Conservation (phyloP, 2,113 vertebrate genomes). For the Chroicocephalus ridibundus region DNA sequence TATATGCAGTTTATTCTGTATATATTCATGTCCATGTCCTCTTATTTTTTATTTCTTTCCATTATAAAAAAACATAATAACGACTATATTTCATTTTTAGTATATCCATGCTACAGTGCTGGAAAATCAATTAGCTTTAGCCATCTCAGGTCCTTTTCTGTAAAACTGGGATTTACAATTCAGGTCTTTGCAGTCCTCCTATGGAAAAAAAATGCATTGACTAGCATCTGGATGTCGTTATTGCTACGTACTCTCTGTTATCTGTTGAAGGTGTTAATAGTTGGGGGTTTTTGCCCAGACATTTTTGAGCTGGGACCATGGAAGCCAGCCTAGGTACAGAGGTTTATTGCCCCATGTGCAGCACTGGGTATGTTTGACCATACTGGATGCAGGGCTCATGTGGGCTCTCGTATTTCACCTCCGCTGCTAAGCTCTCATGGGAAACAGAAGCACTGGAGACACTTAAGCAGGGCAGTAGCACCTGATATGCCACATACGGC, state of each 20-base stretch:
- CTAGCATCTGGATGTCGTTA: background rate
- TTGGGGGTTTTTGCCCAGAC: background rate
- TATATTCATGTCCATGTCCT: background rate
- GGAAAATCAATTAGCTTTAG: conserved; percentile 46
- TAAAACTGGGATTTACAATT: background rate
- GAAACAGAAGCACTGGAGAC: background rate
- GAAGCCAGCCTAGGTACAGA: background rate
- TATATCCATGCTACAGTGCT: background rate
- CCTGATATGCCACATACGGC: background rate
- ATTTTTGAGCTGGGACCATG: background rate
- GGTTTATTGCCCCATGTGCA: background rate
- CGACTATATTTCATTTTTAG: conserved; percentile 12
- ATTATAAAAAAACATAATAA: background rate
- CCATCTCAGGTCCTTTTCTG: background rate
- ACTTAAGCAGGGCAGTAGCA: background rate
- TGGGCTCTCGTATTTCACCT: background rate
- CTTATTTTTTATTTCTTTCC: conserved; percentile 28
- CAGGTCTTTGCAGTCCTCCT: background rate
- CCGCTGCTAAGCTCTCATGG: fast-evolving
- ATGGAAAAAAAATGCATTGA: background rate
- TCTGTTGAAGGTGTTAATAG: background rate
- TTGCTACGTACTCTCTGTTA: background rate
- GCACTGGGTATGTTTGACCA: background rate
- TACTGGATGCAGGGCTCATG: fast-evolving
- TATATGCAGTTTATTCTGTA: conserved; percentile 4